Evolutionary conservation across 2,888 invertebrate species (phyloP).

Genomic region (Priocnemis perturbator): DNA sequence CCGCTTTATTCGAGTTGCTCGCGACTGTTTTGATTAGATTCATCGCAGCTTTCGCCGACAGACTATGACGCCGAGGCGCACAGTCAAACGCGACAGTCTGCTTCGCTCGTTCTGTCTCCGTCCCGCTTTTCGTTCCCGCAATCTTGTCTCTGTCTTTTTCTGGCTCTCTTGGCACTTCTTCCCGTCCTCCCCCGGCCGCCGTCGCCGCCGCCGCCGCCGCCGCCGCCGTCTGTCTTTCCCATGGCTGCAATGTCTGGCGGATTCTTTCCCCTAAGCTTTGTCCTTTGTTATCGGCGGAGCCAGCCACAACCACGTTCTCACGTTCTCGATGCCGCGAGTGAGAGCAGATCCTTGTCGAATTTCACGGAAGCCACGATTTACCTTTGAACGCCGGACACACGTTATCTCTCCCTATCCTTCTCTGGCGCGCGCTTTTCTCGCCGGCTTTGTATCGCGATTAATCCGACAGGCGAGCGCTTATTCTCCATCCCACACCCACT

Average conservation of each 20-base stretch:
- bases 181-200: not conserved
- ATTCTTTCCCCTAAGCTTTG: slow-evolving; percentile 23
- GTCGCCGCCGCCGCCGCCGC: not conserved
- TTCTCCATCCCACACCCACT: slow-evolving; percentile 4
- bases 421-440: slow-evolving; percentile 21
- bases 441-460: slow-evolving; percentile 17
- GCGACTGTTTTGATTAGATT: slow-evolving; percentile 56
- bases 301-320: slow-evolving; percentile 10
- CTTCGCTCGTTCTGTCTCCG: slow-evolving; percentile 11
- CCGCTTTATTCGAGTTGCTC: slow-evolving; percentile 35
- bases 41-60: slow-evolving; percentile 41
- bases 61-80: slow-evolving; percentile 6
- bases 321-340: slow-evolving; percentile 15
- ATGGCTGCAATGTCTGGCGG: slow-evolving; percentile 20
- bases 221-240: slow-evolving; percentile 19
- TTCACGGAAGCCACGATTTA: slow-evolving; percentile 42
- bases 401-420: slow-evolving; percentile 6
- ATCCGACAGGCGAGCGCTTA: slow-evolving; percentile 16
- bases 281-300: slow-evolving; percentile 26
- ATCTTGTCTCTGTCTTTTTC: not conserved
- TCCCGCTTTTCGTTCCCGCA: not conserved
- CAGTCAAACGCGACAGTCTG: not conserved
- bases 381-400: slow-evolving; percentile 30
- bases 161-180: not conserved
- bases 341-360: slow-evolving; percentile 35